Evolutionary conservation across 2,888 invertebrate genomes (phyloP).

Genomic region (Acrocyrtus sp.): DNA sequence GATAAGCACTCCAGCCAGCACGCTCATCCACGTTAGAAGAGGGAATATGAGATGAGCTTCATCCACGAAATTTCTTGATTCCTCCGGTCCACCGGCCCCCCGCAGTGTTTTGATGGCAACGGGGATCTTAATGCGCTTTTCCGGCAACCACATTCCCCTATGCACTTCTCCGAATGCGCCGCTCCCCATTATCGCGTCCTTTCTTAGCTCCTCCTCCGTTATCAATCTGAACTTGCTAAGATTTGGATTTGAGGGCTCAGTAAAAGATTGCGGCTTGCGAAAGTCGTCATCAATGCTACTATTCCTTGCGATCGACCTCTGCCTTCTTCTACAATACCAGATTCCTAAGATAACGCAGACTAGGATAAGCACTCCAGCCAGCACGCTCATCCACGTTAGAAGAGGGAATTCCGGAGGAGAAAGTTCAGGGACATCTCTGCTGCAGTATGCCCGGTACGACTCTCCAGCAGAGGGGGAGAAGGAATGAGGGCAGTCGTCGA

Average conservation of each 20-base stretch:
- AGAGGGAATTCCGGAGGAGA: constrained; percentile 99
- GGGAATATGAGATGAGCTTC: constrained; percentile 99
- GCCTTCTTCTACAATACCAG: no score
- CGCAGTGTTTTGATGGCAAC: constrained; percentile 96
- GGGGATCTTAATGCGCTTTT: constrained; percentile 92
- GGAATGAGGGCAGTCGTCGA: no score
- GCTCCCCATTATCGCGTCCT: constrained; percentile 91
- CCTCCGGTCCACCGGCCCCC: constrained; percentile 81
- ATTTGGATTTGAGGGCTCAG: constrained; percentile 93
- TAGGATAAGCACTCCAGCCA: no score
- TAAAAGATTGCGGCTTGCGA: no score
- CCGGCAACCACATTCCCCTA: constrained; percentile 95
- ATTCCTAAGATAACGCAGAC: no score
- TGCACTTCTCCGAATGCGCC: constrained; percentile 98
- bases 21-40: no score
- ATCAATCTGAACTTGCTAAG: constrained; percentile 91
- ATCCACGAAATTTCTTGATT: constrained; percentile 92
- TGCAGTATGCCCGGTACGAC: no score
- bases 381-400: no score
- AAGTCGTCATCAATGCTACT: no score
- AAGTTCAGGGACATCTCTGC: constrained; percentile 95
- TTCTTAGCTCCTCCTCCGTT: constrained; percentile 91
- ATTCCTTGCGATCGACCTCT: no score
- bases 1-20: no score
- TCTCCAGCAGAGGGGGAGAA: no score